Base-by-base conservation (phyloP, 1,140 invertebrate species). In the Cheumatopsyche charites region DNA sequence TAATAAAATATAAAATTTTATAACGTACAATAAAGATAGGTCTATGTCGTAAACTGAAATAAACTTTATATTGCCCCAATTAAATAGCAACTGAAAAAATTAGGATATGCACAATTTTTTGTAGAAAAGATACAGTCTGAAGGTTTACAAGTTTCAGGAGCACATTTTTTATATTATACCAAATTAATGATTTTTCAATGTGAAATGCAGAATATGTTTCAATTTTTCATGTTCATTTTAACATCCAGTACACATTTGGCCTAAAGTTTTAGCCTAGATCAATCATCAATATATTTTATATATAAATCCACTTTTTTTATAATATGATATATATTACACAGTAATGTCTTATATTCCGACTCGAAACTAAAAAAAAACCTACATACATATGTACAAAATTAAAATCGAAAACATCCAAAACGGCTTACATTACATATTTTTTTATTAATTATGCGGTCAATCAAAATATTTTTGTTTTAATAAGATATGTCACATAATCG, bases 161-260 rank as follows among this genome's bases (percentile, higher is more conserved):
- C n/a, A n/a, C n/a, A n/a, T n/a, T n/a, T n/a, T n/a, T n/a, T n/a
- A n/a, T n/a, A n/a, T n/a, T n/a, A n/a, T n/a, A n/a, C n/a, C n/a
- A 36, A 4, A 3, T 36, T 3, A 36, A 36, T 36, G 29, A 36
- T 36, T 36, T 36, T 36, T 36, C 29, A 3, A 36, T 4, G 29
- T 36, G 3, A 36, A 36, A 36, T 49, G 47, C 13, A 15, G n/a
- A 21, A 49, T 49, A 49, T 43, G 7, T 36, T 36, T 36, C 29
- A 36, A 4, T 17, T 42, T 41, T 55, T 55, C 58, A 49, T n/a
- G 5, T 62, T 66, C 19, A n/a, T 23, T 52, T 43, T 67, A 74
- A 75, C 73, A 75, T 75, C 71, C 73, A 75, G 73, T 75, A 75
- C 73, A 75, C 70, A 75, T 75, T 75, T 75, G 70, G 73, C 70